Percentiles rank a stretch among this genome's conserved stretches.
These are phyloP conservation scores for Dryobota labecula DNA, from an alignment of 2,888 invertebrate species.

Conservation along the genomic window DNA sequence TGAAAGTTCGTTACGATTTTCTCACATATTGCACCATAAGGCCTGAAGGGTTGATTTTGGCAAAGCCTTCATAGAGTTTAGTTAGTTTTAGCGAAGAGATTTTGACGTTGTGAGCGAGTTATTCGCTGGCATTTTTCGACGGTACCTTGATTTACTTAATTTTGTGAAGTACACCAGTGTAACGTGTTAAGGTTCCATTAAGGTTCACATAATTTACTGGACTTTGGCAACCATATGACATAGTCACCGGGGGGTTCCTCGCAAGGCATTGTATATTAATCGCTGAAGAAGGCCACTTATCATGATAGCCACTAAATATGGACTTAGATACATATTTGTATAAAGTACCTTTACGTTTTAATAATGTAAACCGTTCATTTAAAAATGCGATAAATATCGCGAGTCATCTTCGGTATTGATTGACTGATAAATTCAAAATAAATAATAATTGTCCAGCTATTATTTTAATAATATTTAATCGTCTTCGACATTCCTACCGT, in stretches of 20 bases:
- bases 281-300: not conserved
- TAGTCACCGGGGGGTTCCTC: not conserved
- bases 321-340: not conserved
- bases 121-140: not conserved
- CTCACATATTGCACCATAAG: not conserved
- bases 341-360: not conserved
- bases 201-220: not conserved
- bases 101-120: not conserved
- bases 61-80: not conserved
- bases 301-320: not conserved
- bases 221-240: not conserved
- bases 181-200: not conserved
- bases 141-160: not conserved
- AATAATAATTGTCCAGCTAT: slow-evolving; percentile 32
- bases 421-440: slow-evolving; percentile 25
- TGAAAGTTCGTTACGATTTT: not conserved
- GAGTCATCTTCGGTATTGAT: slow-evolving; percentile 18
- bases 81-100: not conserved
- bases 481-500: not conserved
- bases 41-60: slow-evolving; percentile 1
- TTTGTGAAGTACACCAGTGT: not conserved
- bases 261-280: not conserved
- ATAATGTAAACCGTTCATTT: not conserved
- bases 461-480: slow-evolving; percentile 36
- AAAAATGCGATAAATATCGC: not conserved